Evolutionary conservation across 2,888 invertebrate genomes (phyloP).

Genomic region (Eilema caniola): DNA sequence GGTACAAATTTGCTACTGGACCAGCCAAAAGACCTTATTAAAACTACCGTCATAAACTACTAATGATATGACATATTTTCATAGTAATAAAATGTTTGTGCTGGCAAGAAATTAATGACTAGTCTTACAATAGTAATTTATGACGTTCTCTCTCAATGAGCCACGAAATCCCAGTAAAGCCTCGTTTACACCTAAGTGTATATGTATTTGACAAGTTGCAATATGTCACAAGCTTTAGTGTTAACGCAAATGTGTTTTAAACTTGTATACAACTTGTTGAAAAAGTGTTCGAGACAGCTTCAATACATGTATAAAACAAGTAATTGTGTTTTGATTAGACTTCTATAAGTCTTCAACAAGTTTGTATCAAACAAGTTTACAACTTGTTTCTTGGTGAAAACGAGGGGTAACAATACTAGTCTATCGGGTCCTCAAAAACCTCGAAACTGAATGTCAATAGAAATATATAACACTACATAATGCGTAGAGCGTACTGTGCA

Average conservation of each 20-base stretch:
- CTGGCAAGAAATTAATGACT: constrained; percentile 34
- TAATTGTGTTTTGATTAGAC: too few species aligned
- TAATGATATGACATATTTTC: constrained; percentile 31
- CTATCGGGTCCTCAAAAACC: constrained; percentile 28
- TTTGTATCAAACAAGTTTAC: too few species aligned
- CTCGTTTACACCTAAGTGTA: too few species aligned
- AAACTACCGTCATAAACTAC: constrained; percentile 56
- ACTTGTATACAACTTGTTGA: too few species aligned
- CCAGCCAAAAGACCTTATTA: constrained; percentile 64
- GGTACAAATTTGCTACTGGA: constrained; percentile 59
- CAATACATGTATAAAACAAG: too few species aligned
- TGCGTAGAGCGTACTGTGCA: constrained; percentile 44
- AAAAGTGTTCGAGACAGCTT: too few species aligned
- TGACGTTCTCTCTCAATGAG: constrained; percentile 37
- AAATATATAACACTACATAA: constrained; percentile 49
- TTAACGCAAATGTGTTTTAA: too few species aligned
- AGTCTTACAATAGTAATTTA: constrained; percentile 43
- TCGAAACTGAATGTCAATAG: constrained; percentile 38
- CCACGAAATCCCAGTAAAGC: constrained; percentile 34
- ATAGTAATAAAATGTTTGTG: constrained; percentile 31
- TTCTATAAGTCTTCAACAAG: too few species aligned
- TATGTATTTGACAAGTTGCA: too few species aligned
- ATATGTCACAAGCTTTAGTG: too few species aligned
- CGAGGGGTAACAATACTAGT: constrained; percentile 22
- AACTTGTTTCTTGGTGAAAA: too few species aligned